These are phyloP conservation scores for Stichopus horrens DNA, from an alignment of 53 echinoderm and acorn worm genomes.

Conservation along the genomic window DNA sequence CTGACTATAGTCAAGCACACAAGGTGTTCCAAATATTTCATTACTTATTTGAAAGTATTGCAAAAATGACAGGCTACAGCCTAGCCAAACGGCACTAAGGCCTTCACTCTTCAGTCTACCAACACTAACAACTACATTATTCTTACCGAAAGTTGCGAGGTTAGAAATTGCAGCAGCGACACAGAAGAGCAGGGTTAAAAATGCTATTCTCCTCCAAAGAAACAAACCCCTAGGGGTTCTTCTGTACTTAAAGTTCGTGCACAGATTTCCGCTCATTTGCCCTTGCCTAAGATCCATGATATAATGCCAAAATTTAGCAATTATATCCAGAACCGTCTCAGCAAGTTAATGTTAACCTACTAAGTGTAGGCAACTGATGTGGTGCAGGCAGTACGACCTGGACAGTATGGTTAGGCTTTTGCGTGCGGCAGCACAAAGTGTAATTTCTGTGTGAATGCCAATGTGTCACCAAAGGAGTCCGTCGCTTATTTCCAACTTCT, in stretches of 20 bases:
- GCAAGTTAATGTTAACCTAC: not conserved
- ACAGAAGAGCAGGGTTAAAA: constrained; percentile 27
- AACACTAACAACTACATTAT: not conserved
- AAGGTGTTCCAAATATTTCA: no score
- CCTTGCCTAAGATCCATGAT: constrained; percentile 1
- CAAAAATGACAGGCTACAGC: no score
- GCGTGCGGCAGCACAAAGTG: not conserved
- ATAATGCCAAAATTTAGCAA: not conserved
- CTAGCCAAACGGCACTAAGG: no score
- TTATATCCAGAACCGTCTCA: not conserved
- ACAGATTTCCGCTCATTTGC: constrained; percentile 4
- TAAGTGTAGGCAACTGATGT: not conserved
- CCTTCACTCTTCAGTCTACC: not conserved
- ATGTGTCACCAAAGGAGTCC: not conserved
- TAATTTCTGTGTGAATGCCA: no score
- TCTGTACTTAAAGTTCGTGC: constrained; percentile 30
- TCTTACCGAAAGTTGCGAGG: constrained; percentile 25
- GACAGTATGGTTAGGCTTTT: not conserved
- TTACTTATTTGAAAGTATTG: no score
- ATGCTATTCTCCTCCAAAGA: constrained; percentile 30
- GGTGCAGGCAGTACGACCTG: no score
- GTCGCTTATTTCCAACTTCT: not conserved
- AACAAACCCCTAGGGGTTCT: constrained; percentile 1
- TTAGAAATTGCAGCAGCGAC: constrained; percentile 16
- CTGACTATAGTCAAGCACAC: no score